Evolutionary conservation across 2,113 vertebrate genomes (phyloP).

Genomic region (Orcinus orca): DNA sequence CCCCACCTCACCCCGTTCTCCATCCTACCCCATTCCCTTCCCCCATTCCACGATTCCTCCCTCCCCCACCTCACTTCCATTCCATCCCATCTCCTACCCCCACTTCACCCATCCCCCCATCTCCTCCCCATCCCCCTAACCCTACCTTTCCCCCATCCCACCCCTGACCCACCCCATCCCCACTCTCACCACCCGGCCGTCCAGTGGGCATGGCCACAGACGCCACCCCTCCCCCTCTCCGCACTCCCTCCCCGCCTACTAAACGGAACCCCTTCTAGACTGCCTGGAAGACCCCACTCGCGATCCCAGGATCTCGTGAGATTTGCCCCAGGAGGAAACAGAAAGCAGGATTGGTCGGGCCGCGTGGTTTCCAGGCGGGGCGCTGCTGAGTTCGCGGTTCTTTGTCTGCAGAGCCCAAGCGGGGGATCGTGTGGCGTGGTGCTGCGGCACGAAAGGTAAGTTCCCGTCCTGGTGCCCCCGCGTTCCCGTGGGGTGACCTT

Average conservation of each 20-base stretch:
- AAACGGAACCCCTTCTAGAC: background rate
- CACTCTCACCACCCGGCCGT: fast-evolving
- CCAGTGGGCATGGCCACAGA: background rate
- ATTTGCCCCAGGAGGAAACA: background rate
- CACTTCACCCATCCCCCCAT: too few relatives aligned
- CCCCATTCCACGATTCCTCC: background rate
- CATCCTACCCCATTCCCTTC: background rate
- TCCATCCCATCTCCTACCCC: too few relatives aligned
- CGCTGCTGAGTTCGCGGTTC: background rate
- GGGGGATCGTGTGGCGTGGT: background rate
- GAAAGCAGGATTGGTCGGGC: background rate
- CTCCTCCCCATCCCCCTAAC: too few relatives aligned
- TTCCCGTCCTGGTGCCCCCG: fast-evolving
- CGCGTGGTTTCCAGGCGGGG: fast-evolving
- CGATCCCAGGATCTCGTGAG: background rate
- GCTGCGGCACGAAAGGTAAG: fast-evolving
- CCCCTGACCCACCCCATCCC: background rate
- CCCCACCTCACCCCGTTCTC: too few relatives aligned
- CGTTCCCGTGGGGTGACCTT: fast-evolving
- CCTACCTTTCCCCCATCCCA: background rate
- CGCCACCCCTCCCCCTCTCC: background rate
- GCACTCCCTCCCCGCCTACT: fast-evolving
- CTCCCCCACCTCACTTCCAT: too few relatives aligned
- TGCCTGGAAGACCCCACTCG: background rate
- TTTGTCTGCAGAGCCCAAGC: fast-evolving